Evolutionary conservation across 2,888 invertebrate species (phyloP), one percentile per base, ranked within the genome.

Genomic region (Strigamia crassipes): DNA sequence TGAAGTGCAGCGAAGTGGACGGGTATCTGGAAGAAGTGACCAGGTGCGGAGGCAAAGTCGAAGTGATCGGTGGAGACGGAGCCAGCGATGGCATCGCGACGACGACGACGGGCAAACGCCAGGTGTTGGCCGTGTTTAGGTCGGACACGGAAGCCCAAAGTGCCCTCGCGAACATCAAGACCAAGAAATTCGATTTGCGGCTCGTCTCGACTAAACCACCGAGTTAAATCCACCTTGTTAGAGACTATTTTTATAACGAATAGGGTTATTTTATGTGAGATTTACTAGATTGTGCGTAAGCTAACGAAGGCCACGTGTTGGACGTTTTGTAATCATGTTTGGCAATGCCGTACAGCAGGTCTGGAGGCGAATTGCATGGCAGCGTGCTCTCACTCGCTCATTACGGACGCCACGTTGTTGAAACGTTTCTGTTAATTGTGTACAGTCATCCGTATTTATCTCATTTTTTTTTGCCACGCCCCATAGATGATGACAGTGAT

Each of bases 131-230:
- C 46, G 84, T 84, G 27, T 85, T 85, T 83, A 84, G 84, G 78
- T 83, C 81, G 79, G 84, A 84, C 81, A 83, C 83, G 61, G 84
- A 84, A 79, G 85, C 85, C 81, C 85, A 85, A 82, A 84, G 83
- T 83, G 85, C 85, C 78, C 84, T 84, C 38, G 81, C 84, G 46
- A 84, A 83, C 82, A 84, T 85, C 73, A 85, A 85, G 81, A 84
- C 85, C 23, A 81, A 83, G 42, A 85, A 85, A 82, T 85, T 85
- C 82, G 83, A 85, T 51, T 82, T 85, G 80, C 80, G 84, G 81
- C 83, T 82, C 41, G 78, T 78, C 18, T 73, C 78, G 31, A 77
- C 46, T 23, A 81, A 81, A 27, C 78, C 81, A 41, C 81, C 81
- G 15, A 81, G 78, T 81, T 81, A 81, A 73, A 81, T 81, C 77